These are phyloP conservation scores for Caenorhabditis zanzibari DNA, from an alignment of 2,888 invertebrate genomes.

Conservation along the genomic window DNA sequence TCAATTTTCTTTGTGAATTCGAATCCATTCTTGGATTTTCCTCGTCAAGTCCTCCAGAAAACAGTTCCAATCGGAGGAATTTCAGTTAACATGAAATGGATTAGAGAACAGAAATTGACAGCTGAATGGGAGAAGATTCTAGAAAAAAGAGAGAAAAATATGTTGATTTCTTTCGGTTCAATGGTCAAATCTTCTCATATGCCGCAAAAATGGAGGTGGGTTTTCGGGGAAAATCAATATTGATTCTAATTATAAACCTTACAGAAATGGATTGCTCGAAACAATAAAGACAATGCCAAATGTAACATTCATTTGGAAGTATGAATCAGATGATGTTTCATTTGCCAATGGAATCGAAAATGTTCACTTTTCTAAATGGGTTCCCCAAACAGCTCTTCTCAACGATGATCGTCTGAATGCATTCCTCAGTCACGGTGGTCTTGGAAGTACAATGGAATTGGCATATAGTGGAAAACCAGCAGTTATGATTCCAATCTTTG, in stretches of 20 bases:
- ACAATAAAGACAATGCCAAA: constrained; percentile 43
- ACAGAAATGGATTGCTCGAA: constrained; percentile 21
- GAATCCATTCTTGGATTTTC: constrained; percentile 65
- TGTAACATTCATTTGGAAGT: constrained; percentile 66
- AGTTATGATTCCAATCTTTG: constrained; percentile 56
- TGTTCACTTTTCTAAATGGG: constrained; percentile 58
- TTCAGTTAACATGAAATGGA: constrained; percentile 51
- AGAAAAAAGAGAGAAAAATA: not conserved
- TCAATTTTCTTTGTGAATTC: constrained; percentile 53
- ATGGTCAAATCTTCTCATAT: constrained; percentile 36
- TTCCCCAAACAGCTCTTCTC: constrained; percentile 62
- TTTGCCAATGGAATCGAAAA: constrained; percentile 43
- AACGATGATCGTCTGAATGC: constrained; percentile 48
- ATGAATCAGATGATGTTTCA: constrained; percentile 45
- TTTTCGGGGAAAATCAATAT: not conserved
- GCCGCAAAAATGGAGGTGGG: constrained; percentile 49
- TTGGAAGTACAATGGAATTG: constrained; percentile 61
- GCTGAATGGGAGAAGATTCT: constrained; percentile 28
- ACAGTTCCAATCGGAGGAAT: constrained; percentile 65
- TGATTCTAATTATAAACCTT: not conserved
- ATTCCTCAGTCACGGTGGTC: constrained; percentile 62
- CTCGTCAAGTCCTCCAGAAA: constrained; percentile 58
- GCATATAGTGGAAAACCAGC: constrained; percentile 60
- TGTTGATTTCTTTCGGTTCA: constrained; percentile 55
- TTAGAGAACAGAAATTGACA: constrained; percentile 24